Conservation (phyloP, 2,113 vertebrate species). For the Nansenia antarctica region DNA sequence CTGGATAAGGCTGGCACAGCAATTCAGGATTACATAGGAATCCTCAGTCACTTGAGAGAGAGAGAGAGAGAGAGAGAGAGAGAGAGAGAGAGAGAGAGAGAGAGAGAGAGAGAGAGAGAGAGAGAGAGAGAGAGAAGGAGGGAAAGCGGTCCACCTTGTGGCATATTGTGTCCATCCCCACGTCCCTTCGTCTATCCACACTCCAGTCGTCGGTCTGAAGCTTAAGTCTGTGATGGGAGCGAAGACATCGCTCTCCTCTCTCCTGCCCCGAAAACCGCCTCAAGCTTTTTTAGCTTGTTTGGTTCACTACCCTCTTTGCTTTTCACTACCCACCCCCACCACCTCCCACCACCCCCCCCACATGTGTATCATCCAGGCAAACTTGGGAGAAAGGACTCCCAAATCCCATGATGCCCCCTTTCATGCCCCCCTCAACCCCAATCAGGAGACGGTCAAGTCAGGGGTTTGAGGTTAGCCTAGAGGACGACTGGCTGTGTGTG, state of each 20-base stretch:
- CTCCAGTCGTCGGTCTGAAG: no score
- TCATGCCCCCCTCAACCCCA: background rate
- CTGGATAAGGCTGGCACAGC: background rate
- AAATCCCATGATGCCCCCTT: background rate
- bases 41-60: background rate
- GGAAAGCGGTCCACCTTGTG: no score
- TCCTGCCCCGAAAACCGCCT: no score
- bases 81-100: no score
- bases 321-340: no score
- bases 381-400: background rate
- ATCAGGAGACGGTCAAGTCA: background rate
- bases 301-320: background rate
- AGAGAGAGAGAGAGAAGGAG: no score
- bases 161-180: no score
- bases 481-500: no score
- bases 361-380: background rate
- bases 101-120: no score
- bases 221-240: background rate
- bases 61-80: background rate
- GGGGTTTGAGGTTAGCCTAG: background rate
- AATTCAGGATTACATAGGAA: background rate
- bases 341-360: background rate
- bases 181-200: no score
- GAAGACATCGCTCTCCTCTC: background rate
- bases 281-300: background rate